Percentiles rank a stretch among this genome's conserved stretches.
Conservation (phyloP, 2,797 vertebrate species). For the Mareca penelope region DNA sequence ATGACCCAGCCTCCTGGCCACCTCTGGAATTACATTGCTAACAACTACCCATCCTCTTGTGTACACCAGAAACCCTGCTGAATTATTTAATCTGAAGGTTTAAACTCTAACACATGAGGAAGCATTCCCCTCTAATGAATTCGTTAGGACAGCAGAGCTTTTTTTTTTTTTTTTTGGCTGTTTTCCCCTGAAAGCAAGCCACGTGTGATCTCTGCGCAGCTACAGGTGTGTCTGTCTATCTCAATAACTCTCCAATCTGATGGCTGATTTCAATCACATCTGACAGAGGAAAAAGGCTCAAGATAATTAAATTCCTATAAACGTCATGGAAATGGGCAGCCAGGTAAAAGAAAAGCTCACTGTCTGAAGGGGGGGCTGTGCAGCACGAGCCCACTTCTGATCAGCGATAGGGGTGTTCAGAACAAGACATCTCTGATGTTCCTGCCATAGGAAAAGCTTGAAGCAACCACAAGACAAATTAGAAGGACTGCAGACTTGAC, state of each 20-base stretch:
- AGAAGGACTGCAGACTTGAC: neutral
- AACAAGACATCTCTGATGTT: neutral
- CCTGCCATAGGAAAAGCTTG: neutral
- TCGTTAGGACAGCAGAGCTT: neutral
- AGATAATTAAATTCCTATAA: conserved; percentile 29
- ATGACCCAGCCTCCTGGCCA: neutral
- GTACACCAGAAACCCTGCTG: neutral
- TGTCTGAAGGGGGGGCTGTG: neutral
- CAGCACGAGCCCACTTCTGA: neutral
- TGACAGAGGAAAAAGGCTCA: conserved; percentile 27
- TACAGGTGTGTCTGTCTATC: neutral
- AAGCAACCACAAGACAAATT: conserved; percentile 6
- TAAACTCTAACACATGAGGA: neutral
- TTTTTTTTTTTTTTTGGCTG: neutral
- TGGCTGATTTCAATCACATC: neutral
- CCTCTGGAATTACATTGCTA: neutral
- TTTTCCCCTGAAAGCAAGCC: neutral
- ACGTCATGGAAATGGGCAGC: neutral
- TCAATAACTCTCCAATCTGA: neutral
- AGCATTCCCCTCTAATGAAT: neutral
- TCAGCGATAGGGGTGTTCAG: fast-evolving
- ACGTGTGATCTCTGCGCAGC: neutral
- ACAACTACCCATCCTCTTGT: neutral
- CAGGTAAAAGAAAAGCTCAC: neutral
- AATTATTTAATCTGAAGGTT: neutral